Conservation (phyloP, 2,888 invertebrate genomes). For the Drosophila hawaiiensis region DNA sequence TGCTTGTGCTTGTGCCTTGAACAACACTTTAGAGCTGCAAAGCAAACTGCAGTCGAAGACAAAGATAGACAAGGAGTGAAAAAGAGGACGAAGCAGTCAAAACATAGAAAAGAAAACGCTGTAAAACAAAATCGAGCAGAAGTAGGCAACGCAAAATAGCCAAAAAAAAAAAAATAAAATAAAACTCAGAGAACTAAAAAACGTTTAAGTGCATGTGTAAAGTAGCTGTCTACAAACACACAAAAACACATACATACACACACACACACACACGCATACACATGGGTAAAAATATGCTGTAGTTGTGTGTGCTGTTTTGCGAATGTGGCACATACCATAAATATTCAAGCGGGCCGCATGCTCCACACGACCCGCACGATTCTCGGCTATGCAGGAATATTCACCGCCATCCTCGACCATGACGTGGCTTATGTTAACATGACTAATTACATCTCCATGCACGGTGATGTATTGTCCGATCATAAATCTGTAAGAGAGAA, state of each 20-base stretch:
- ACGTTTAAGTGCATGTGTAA: conserved; percentile 75
- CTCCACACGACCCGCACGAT: conserved; percentile 90
- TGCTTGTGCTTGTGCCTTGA: conserved; percentile 62
- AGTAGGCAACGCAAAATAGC: conserved; percentile 66
- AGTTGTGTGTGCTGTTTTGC: conserved; percentile 25
- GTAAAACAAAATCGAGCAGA: conserved; percentile 70
- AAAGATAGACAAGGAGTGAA: conserved; percentile 38
- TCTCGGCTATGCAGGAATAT: conserved; percentile 91
- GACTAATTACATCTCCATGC: conserved; percentile 93
- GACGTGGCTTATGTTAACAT: conserved; percentile 92
- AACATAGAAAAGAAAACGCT: conserved; percentile 60
- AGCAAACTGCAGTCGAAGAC: conserved; percentile 63
- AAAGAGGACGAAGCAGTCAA: conserved; percentile 5
- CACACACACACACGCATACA: background rate
- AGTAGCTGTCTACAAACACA: conserved; percentile 58
- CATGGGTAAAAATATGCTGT: background rate
- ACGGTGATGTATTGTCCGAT: conserved; percentile 92
- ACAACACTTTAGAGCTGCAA: conserved; percentile 72
- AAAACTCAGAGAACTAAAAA: conserved; percentile 51
- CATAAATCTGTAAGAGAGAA: conserved; percentile 87
- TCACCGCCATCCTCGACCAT: conserved; percentile 93
- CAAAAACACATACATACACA: conserved; percentile 1
- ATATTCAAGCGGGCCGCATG: conserved; percentile 92
- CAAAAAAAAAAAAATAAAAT: conserved; percentile 37
- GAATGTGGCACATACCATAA: conserved; percentile 88